Evolutionary conservation across 2,797 vertebrate genomes (phyloP).

Genomic region (Hippopotamyrus pictus): DNA sequence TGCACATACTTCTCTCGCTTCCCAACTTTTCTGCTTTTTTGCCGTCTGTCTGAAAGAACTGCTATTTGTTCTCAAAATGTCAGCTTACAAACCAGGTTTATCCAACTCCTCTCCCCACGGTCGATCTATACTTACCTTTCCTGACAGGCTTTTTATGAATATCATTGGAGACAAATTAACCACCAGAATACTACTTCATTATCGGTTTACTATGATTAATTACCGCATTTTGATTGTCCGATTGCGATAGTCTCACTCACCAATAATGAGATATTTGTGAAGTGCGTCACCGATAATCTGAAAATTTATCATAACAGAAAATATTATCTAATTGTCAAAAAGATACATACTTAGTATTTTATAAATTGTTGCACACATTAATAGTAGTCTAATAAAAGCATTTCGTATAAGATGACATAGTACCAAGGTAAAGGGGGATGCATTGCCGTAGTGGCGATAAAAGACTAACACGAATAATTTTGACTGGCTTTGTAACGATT

Average conservation of each 20-base stretch:
- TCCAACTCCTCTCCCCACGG: background rate
- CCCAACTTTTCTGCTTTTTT: constrained; percentile 3
- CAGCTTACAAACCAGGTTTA: background rate
- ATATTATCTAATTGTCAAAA: background rate
- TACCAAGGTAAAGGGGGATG: background rate
- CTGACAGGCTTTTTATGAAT: background rate
- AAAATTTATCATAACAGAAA: background rate
- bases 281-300: constrained; percentile 23
- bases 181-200: background rate
- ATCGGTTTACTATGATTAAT: background rate
- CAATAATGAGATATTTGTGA: background rate
- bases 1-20: background rate
- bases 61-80: constrained; percentile 12
- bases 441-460: background rate
- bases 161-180: background rate
- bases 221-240: background rate
- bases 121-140: background rate
- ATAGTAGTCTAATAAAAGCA: background rate
- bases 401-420: background rate
- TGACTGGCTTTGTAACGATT: background rate
- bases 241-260: background rate
- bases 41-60: constrained; percentile 6
- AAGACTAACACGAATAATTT: background rate
- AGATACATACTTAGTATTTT: background rate
- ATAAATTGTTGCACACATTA: background rate